These are phyloP conservation scores for Daktulosphaira vitifoliae DNA, from an alignment of 1,140 invertebrate genomes.

Conservation along the genomic window DNA sequence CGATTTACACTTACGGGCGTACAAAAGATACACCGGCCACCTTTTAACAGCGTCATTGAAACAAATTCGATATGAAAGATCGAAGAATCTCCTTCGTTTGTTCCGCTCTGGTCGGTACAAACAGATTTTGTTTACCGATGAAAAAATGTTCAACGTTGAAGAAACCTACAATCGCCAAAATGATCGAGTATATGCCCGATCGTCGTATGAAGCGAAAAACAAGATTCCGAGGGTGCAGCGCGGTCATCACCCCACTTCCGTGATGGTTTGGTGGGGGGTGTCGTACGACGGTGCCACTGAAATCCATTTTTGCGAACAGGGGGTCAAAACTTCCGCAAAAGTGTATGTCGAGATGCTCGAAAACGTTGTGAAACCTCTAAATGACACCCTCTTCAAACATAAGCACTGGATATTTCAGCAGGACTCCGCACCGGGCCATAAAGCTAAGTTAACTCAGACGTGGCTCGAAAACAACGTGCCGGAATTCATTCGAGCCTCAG, in stretches of 20 bases:
- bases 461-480: conserved; percentile 31
- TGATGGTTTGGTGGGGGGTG: conserved; percentile 14
- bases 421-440: not conserved
- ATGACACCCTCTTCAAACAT: conserved; percentile 1
- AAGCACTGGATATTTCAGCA: conserved; percentile 8
- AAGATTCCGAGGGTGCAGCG: not conserved
- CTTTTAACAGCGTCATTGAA: not conserved
- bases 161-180: not conserved
- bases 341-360: not conserved
- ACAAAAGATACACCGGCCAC: not conserved
- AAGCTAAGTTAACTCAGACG: conserved; percentile 21
- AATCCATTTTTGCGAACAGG: not conserved
- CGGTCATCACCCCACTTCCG: not conserved
- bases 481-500: conserved; percentile 11
- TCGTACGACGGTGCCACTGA: not conserved
- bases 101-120: no score
- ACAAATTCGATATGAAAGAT: not conserved
- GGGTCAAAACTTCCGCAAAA: not conserved
- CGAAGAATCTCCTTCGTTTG: not conserved
- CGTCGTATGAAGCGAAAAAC: not conserved
- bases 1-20: not conserved
- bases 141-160: conserved; percentile 1
- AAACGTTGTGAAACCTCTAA: not conserved
- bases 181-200: conserved; percentile 1
- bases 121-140: not conserved